Conservation (phyloP, 2,888 invertebrate genomes). For the Drosophila sordidula region DNA sequence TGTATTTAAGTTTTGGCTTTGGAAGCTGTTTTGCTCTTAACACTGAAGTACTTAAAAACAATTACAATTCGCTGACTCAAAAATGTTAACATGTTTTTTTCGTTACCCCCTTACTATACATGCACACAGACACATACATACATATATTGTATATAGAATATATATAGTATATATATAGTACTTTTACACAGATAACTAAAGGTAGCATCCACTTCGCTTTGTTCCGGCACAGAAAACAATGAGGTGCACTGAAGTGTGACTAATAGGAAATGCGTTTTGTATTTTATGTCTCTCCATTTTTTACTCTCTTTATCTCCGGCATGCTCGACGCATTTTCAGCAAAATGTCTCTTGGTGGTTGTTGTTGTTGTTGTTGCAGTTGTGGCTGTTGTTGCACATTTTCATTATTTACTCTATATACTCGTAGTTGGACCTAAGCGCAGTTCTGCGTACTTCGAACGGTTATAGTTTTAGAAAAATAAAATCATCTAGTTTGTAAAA, state of each 20-base stretch:
- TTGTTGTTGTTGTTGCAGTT: background rate
- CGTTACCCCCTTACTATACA: constrained; percentile 4
- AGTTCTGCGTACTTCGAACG: constrained; percentile 22
- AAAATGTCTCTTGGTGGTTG: constrained; percentile 47
- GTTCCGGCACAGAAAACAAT: constrained; percentile 16
- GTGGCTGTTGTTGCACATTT: constrained; percentile 2
- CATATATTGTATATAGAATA: constrained; percentile 15
- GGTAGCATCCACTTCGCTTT: constrained; percentile 16
- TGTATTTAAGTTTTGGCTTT: constrained; percentile 56
- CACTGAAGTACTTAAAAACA: constrained; percentile 38
- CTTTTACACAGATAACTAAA: constrained; percentile 33
- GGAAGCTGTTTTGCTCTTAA: constrained; percentile 68
- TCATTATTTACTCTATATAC: constrained; percentile 4
- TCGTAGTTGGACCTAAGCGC: constrained; percentile 37
- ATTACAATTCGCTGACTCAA: constrained; percentile 55
- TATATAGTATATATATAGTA: constrained; percentile 19
- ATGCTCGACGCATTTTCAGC: constrained; percentile 39
- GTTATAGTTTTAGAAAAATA: constrained; percentile 50
- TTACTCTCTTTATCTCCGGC: background rate
- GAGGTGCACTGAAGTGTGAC: constrained; percentile 46
- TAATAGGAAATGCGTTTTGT: constrained; percentile 46
- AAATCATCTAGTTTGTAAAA: constrained; percentile 47
- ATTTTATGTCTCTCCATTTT: constrained; percentile 9
- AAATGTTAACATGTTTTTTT: constrained; percentile 54
- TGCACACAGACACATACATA: constrained; percentile 25